Conservation (phyloP, 2,113 vertebrate genomes). For the Macaca nemestrina region DNA sequence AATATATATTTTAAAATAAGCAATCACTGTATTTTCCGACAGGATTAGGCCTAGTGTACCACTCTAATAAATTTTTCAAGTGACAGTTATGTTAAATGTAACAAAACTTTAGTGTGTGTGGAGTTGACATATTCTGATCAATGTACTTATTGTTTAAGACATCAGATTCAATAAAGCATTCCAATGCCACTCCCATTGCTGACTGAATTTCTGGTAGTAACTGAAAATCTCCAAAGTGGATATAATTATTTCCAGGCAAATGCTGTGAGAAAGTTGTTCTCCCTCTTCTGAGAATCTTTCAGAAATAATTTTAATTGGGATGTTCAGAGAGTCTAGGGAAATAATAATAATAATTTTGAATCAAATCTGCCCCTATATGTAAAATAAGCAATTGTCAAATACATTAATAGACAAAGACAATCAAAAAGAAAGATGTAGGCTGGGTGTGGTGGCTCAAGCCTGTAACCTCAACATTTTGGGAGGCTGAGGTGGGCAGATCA, state of each 20-base stretch:
- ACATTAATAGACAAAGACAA: not conserved
- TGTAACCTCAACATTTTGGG: too few relatives aligned
- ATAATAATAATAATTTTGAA: not conserved
- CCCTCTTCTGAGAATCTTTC: not conserved
- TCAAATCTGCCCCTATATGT: not conserved
- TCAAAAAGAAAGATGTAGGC: not conserved
- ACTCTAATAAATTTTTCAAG: not conserved
- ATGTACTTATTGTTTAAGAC: not conserved
- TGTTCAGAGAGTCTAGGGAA: too few relatives aligned
- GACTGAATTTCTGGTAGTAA: constrained; percentile 35
- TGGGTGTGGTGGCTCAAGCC: too few relatives aligned
- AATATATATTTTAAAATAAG: not conserved
- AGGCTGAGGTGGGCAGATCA: too few relatives aligned
- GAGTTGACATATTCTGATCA: constrained; percentile 24
- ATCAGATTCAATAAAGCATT: not conserved
- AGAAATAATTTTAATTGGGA: not conserved
- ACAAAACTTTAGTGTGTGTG: not conserved
- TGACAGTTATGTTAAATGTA: not conserved
- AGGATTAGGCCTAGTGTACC: not conserved
- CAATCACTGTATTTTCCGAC: not conserved
- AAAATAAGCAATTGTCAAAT: constrained; percentile 14
- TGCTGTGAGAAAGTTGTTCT: not conserved
- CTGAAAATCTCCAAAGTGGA: constrained; percentile 18
- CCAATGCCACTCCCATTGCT: not conserved
- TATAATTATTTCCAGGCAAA: constrained; percentile 25